A percentile compares a stretch with the other conserved stretches of the same genome.
These are phyloP conservation scores for Eupithecia vulgata DNA, from an alignment of 2,888 invertebrate genomes.

Conservation along the genomic window DNA sequence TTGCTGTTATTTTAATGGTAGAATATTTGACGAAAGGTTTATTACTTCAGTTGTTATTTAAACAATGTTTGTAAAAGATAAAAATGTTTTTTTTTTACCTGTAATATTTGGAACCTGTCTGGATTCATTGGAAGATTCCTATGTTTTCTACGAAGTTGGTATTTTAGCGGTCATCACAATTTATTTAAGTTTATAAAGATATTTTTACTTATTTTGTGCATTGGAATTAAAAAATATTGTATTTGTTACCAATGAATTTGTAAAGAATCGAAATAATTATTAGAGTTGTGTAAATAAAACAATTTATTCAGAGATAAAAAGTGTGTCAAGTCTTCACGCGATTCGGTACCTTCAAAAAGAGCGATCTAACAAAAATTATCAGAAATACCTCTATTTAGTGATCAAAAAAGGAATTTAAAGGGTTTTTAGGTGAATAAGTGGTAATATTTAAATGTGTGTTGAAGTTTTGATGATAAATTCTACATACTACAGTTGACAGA, in stretches of 20 bases:
- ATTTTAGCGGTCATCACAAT: constrained; percentile 56
- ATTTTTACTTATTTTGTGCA: constrained; percentile 63
- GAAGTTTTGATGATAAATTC: constrained; percentile 76
- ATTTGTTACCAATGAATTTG: constrained; percentile 73
- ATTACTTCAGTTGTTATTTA: not conserved
- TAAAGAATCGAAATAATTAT: constrained; percentile 56
- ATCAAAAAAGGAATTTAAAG: constrained; percentile 76
- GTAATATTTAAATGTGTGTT: constrained; percentile 79
- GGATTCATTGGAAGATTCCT: not conserved
- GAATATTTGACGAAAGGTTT: constrained; percentile 21
- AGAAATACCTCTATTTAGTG: constrained; percentile 82
- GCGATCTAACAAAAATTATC: constrained; percentile 71
- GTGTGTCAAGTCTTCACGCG: constrained; percentile 48
- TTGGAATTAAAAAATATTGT: constrained; percentile 57
- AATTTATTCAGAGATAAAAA: constrained; percentile 57
- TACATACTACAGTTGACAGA: constrained; percentile 64
- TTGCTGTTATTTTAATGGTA: constrained; percentile 25
- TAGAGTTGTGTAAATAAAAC: constrained; percentile 75
- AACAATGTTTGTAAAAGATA: not conserved
- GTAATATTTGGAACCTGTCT: not conserved
- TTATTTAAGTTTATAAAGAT: constrained; percentile 55
- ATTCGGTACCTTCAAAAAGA: constrained; percentile 60
- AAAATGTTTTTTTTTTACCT: not conserved
- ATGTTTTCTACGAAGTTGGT: constrained; percentile 31
- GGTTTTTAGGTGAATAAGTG: constrained; percentile 74